Percentiles rank a stretch among this genome's conserved stretches.
phyloP scores from a whole-genome alignment of 2,888 invertebrate species.

The Cylindroiulus punctatus region DNA sequence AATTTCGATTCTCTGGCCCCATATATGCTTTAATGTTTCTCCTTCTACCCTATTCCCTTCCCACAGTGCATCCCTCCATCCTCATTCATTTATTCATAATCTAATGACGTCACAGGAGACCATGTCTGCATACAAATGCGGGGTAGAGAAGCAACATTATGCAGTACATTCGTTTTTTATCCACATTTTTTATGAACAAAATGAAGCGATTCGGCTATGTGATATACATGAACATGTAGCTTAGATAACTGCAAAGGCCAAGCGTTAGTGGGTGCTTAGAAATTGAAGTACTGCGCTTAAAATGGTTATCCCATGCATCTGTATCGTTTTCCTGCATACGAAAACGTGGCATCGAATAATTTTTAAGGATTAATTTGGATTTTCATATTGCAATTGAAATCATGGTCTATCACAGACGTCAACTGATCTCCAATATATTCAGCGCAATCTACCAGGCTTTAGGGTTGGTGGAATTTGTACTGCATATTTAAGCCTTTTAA shows the following conservation, averaged over 20 bases:
- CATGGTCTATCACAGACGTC: no score
- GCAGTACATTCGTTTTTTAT: background rate
- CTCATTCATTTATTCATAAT: constrained; percentile 18
- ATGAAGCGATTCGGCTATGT: constrained; percentile 2
- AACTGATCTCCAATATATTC: no score
- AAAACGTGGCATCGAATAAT: background rate
- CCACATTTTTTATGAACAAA: constrained; percentile 16
- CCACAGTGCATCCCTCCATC: background rate
- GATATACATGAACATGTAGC: no score
- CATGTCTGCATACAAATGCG: background rate
- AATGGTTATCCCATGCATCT: background rate
- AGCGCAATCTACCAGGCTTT: no score
- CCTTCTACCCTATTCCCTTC: background rate
- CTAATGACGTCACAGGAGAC: background rate
- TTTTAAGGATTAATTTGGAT: background rate
- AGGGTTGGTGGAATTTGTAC: no score
- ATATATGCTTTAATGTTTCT: background rate
- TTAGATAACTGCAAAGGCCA: background rate
- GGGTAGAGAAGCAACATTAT: background rate
- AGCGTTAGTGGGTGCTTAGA: background rate
- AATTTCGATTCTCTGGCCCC: constrained; percentile 7
- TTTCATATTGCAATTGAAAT: background rate
- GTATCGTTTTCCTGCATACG: background rate
- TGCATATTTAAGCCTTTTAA: background rate
- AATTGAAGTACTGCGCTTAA: background rate